Percentiles rank a stretch among this genome's conserved stretches.
These are phyloP conservation scores for Cydia pomonella DNA, from an alignment of 1,140 invertebrate genomes.

Conservation along the genomic window DNA sequence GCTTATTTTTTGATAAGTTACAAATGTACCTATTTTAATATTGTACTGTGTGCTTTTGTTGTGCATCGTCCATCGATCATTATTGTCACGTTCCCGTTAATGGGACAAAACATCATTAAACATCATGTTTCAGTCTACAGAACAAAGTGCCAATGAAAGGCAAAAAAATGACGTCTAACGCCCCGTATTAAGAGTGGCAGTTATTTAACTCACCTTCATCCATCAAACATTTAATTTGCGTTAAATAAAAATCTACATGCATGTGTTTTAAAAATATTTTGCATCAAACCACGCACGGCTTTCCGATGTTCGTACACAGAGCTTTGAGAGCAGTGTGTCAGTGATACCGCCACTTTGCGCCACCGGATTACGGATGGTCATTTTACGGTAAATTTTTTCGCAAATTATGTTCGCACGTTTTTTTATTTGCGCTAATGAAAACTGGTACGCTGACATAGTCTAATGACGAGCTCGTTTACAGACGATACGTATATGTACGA, in stretches of 20 bases:
- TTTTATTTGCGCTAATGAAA: constrained; percentile 73
- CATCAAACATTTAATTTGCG: constrained; percentile 71
- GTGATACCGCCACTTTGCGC: constrained; percentile 66
- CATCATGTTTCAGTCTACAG: constrained; percentile 41
- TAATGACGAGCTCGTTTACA: constrained; percentile 80
- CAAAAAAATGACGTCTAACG: constrained; percentile 20
- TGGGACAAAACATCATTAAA: constrained; percentile 30
- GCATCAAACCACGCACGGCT: constrained; percentile 78
- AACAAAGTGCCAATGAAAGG: constrained; percentile 44
- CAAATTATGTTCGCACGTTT: constrained; percentile 72
- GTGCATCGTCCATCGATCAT: constrained; percentile 67
- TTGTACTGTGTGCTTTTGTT: constrained; percentile 68
- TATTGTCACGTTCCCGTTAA: constrained; percentile 47
- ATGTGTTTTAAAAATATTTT: constrained; percentile 75
- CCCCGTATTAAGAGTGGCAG: background rate
- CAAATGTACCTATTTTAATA: constrained; percentile 57
- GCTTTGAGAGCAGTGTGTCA: constrained; percentile 76
- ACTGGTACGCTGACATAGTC: constrained; percentile 45
- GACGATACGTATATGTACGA: constrained; percentile 96
- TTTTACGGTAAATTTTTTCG: constrained; percentile 76
- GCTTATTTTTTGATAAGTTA: constrained; percentile 60
- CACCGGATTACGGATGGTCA: constrained; percentile 52
- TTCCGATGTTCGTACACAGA: constrained; percentile 76
- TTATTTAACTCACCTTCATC: constrained; percentile 53
- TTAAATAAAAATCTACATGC: constrained; percentile 70